Conservation (phyloP, 2,888 invertebrate species). For the Isotomurus palustris region DNA sequence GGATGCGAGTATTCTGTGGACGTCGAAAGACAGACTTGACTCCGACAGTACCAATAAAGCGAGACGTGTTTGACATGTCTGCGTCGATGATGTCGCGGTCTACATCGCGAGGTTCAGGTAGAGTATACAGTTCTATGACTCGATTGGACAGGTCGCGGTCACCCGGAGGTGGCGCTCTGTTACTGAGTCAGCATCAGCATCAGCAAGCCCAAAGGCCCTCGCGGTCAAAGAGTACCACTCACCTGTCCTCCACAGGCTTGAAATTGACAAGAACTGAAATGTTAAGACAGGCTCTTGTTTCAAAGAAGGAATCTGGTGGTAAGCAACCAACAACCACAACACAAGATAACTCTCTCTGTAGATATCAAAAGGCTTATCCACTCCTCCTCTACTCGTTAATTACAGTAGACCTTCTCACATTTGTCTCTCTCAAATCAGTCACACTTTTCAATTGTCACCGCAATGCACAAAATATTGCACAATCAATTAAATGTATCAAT, state of each 20-base stretch:
- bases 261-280: slow-evolving; percentile 45
- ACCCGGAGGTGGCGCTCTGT: slow-evolving; percentile 31
- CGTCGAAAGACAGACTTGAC: slow-evolving; percentile 44
- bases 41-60: slow-evolving; percentile 43
- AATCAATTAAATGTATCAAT: no score
- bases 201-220: slow-evolving; percentile 30
- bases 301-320: slow-evolving; percentile 36
- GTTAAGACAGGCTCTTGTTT: slow-evolving; percentile 41
- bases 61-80: slow-evolving; percentile 25
- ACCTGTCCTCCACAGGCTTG: slow-evolving; percentile 35
- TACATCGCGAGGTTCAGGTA: slow-evolving; percentile 37
- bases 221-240: slow-evolving; percentile 44
- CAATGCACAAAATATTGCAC: no score
- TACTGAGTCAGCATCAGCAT: slow-evolving; percentile 30
- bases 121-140: slow-evolving; percentile 45
- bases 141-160: slow-evolving; percentile 43
- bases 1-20: slow-evolving; percentile 40
- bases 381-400: no score
- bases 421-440: no score
- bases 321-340: no score
- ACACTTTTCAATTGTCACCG: no score
- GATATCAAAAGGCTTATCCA: no score
- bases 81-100: slow-evolving; percentile 20
- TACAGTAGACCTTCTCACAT: no score
- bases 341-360: no score